Conservation (phyloP, 1,140 invertebrate genomes). For the Drosophila baimaii region DNA sequence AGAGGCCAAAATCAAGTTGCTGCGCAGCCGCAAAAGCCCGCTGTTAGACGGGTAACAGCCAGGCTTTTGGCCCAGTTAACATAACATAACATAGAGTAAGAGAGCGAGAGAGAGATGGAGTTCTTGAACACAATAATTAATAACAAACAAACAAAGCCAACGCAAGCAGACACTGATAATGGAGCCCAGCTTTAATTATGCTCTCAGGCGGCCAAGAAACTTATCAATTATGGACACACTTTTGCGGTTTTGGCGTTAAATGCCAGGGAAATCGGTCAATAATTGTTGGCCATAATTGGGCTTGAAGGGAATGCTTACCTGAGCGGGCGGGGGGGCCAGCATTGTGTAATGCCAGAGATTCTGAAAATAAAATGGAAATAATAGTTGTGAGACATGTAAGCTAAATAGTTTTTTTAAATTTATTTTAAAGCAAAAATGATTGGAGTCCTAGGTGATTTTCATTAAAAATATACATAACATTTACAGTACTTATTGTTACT, state of each 20-base stretch:
- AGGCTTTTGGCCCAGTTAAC: slow-evolving; percentile 29
- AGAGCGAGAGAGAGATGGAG: background rate
- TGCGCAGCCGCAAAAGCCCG: slow-evolving; percentile 63
- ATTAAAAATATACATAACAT: background rate
- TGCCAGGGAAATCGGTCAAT: slow-evolving; percentile 33
- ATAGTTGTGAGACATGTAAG: background rate
- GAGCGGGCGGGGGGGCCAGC: background rate
- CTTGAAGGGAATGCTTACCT: background rate
- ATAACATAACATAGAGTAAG: slow-evolving; percentile 4
- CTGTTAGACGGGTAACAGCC: slow-evolving; percentile 20
- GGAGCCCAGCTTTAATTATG: slow-evolving; percentile 29
- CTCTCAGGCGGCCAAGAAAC: slow-evolving; percentile 30
- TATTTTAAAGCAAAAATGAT: background rate
- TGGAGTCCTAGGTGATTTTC: too few relatives aligned
- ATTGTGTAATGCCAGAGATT: slow-evolving; percentile 27
- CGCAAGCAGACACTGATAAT: slow-evolving; percentile 12
- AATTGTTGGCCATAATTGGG: slow-evolving; percentile 22
- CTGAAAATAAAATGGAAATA: background rate
- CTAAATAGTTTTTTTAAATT: background rate
- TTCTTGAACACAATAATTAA: slow-evolving; percentile 25
- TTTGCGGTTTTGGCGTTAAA: slow-evolving; percentile 41
- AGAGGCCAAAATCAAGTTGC: slow-evolving; percentile 46
- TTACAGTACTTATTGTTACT: too few relatives aligned
- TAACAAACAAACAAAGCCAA: slow-evolving; percentile 26
- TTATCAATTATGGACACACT: slow-evolving; percentile 47